These are phyloP conservation scores for Eristalis arbustorum DNA, from an alignment of 2,888 invertebrate genomes.

Conservation along the genomic window DNA sequence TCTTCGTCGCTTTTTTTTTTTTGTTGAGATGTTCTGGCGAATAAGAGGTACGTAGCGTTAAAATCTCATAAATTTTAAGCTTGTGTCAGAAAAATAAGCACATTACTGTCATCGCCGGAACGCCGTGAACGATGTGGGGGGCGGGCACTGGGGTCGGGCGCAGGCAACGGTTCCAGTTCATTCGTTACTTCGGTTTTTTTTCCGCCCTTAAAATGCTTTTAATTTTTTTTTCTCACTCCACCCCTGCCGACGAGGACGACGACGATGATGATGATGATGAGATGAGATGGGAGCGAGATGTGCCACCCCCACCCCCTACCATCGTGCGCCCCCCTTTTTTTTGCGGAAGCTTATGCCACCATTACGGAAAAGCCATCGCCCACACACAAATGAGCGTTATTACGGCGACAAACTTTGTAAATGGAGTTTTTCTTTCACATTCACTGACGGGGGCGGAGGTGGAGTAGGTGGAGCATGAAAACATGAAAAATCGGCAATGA, in stretches of 20 bases:
- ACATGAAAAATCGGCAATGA: not conserved
- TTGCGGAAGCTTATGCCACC: slow-evolving; percentile 66
- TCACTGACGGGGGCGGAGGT: not conserved
- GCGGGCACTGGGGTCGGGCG: not conserved
- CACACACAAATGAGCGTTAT: slow-evolving; percentile 55
- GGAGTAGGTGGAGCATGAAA: slow-evolving; percentile 11
- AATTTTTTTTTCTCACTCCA: slow-evolving; percentile 33
- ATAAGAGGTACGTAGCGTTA: slow-evolving; percentile 35
- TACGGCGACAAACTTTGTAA: slow-evolving; percentile 55
- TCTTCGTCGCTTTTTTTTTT: not conserved
- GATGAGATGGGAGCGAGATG: not conserved
- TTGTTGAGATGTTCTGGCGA: not conserved
- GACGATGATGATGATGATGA: not conserved
- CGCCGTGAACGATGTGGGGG: not conserved
- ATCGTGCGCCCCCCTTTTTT: slow-evolving; percentile 3
- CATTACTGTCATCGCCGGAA: slow-evolving; percentile 55
- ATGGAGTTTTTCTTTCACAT: slow-evolving; percentile 47
- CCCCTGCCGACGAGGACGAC: not conserved
- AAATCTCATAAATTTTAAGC: slow-evolving; percentile 70
- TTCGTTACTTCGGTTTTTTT: slow-evolving; percentile 45
- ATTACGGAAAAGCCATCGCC: slow-evolving; percentile 38
- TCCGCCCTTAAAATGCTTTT: slow-evolving; percentile 63
- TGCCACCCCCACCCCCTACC: not conserved
- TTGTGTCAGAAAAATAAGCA: slow-evolving; percentile 67
- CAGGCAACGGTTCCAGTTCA: slow-evolving; percentile 56